Evolutionary conservation across 2,888 invertebrate species (phyloP).

Genomic region (Drosophila lacicola): DNA sequence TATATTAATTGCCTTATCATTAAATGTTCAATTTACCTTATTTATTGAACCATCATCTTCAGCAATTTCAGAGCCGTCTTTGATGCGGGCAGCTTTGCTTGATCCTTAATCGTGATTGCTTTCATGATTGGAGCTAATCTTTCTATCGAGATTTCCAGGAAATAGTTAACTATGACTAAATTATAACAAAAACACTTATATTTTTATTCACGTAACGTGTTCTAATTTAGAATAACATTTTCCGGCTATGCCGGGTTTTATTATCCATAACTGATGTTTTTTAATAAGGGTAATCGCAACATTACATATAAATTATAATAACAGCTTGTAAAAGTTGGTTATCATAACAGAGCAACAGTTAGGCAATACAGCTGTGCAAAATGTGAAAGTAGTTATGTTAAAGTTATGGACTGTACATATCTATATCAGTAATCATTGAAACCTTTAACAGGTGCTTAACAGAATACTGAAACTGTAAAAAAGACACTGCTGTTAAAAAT

Average conservation of each 20-base stretch:
- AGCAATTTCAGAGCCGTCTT: neutral
- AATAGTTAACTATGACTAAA: neutral
- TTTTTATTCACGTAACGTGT: no score
- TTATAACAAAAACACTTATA: neutral
- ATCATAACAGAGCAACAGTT: neutral
- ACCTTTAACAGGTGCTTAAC: no score
- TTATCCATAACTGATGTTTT: no score
- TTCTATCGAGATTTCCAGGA: neutral
- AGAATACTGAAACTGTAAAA: no score
- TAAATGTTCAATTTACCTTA: conserved; percentile 13
- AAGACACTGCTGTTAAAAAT: no score
- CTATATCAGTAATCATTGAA: no score
- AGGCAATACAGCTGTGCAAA: neutral
- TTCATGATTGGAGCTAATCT: neutral
- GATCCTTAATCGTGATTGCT: neutral
- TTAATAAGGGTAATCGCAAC: neutral
- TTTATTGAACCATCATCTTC: conserved; percentile 5
- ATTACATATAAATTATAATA: neutral
- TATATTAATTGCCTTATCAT: conserved; percentile 24
- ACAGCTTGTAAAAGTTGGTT: neutral
- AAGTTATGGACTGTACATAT: neutral
- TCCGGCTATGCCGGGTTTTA: no score
- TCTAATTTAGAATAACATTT: no score
- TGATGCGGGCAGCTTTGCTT: neutral
- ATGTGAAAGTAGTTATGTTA: neutral